Evolutionary conservation across 2,797 vertebrate species (phyloP).

Genomic region (Amazona ochrocephala): DNA sequence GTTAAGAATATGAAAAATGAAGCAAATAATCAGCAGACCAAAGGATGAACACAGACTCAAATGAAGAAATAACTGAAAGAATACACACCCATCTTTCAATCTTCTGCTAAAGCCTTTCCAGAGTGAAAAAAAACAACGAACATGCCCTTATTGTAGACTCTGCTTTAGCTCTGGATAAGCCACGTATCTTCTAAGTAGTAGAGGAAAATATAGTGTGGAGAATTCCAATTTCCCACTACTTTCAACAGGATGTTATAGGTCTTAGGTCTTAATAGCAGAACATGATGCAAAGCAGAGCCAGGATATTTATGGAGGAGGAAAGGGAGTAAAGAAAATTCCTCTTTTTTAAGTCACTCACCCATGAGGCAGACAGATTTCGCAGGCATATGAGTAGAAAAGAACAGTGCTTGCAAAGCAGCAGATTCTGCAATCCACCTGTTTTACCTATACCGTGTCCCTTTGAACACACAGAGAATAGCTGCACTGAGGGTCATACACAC

Average conservation of each 20-base stretch:
- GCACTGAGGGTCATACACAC: neutral
- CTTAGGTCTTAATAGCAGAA: neutral
- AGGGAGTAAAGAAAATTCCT: neutral
- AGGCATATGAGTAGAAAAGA: neutral
- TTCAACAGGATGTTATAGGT: neutral
- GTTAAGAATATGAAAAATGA: neutral
- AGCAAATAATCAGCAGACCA: neutral
- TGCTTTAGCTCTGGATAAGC: neutral
- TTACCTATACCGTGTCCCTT: rapidly evolving
- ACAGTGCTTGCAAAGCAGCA: neutral
- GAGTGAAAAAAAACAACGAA: neutral
- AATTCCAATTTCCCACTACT: neutral
- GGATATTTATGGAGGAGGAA: neutral
- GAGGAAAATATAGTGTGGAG: neutral
- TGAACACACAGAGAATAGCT: neutral
- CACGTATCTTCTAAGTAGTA: neutral
- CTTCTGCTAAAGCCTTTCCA: neutral
- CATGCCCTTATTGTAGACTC: neutral
- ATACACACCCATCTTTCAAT: neutral
- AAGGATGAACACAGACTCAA: neutral
- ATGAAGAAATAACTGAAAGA: neutral
- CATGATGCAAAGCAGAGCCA: neutral
- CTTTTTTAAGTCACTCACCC: neutral
- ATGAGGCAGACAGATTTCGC: neutral
- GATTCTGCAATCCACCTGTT: neutral